Conservation (phyloP, 2,797 vertebrate genomes). For the Gastrophryne carolinensis region DNA sequence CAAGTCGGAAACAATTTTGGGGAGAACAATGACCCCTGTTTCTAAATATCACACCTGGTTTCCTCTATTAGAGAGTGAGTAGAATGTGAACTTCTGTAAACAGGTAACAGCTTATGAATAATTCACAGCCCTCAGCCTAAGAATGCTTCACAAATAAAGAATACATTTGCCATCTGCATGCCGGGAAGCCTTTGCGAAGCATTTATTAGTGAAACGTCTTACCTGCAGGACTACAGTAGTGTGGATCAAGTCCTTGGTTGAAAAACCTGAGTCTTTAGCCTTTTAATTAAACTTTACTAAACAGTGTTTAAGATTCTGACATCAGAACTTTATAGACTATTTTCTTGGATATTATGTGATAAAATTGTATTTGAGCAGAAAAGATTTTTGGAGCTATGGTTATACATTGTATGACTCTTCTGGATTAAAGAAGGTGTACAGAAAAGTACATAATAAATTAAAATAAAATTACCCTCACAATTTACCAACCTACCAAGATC, state of each 20-base stretch:
- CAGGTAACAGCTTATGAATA: slow-evolving; percentile 43
- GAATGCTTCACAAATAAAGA: slow-evolving; percentile 44
- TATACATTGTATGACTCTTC: too few species aligned
- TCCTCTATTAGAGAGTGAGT: slow-evolving; percentile 5
- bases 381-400: too few species aligned
- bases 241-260: slow-evolving; percentile 9
- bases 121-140: slow-evolving; percentile 33
- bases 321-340: background rate
- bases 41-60: slow-evolving; percentile 31
- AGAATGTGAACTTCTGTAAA: slow-evolving; percentile 45
- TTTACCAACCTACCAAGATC: too few species aligned
- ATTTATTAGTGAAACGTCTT: slow-evolving; percentile 33
- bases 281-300: slow-evolving; percentile 11
- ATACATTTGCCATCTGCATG: slow-evolving; percentile 33
- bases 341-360: too few species aligned
- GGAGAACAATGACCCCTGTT: slow-evolving; percentile 34
- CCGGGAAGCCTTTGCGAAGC: slow-evolving; percentile 19
- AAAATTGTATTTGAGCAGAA: too few species aligned
- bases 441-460: too few species aligned
- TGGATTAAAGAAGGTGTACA: too few species aligned
- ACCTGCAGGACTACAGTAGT: slow-evolving; percentile 4
- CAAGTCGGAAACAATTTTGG: slow-evolving; percentile 32
- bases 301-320: background rate
- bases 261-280: background rate
- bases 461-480: too few species aligned